Evolutionary conservation across 2,888 invertebrate genomes (phyloP), one percentile per base, ranked within the genome.

Genomic region (Leptodirus hochenwartii): DNA sequence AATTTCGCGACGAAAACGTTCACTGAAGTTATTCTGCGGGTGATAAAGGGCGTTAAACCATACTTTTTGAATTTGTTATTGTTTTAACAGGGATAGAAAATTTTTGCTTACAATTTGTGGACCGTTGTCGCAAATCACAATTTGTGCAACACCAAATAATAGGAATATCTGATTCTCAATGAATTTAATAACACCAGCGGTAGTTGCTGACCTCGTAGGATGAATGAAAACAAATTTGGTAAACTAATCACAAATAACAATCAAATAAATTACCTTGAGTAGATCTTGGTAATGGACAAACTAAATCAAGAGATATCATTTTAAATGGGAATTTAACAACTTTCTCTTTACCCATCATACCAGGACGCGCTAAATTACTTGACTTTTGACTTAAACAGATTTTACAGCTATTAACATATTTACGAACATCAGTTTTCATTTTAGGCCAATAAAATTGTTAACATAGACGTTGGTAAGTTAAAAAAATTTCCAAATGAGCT

Each of bases 111-210:
- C 20, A 28, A 40, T 39, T 24, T 34, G 38, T 3, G 17, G 25
- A 1, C 38, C 41, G 24, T 41, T 41, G 22, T 41, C 40, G 3
- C 27, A 25, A 6, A 41, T 35, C 2, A 40, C 13, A 2, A 22
- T 29, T 29, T 32, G 13, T 2, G 40, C 38, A 2, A 28, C 38
- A 6, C 40, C 39, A 31, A 33, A 39, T 5, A 37, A 10, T 3
- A 37, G 22, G 22, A 39, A 27, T 3, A 41, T 25, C 4, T 38
- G 22, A 2, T 39, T 35, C 22, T 39, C 39, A 2, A 39, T 9
- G 14, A 33, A 13, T 15, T 30, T 2, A 41, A 8, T 8, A 20
- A 20, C 24, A 10, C 15, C 22, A 4, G 9, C 16, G 3, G 34
- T 28, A 4, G 29, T 41, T 4, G 37, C 35, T 4, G 27, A 22